Evolutionary conservation across 2,113 vertebrate species (phyloP).

Genomic region (Chaenocephalus aceratus): DNA sequence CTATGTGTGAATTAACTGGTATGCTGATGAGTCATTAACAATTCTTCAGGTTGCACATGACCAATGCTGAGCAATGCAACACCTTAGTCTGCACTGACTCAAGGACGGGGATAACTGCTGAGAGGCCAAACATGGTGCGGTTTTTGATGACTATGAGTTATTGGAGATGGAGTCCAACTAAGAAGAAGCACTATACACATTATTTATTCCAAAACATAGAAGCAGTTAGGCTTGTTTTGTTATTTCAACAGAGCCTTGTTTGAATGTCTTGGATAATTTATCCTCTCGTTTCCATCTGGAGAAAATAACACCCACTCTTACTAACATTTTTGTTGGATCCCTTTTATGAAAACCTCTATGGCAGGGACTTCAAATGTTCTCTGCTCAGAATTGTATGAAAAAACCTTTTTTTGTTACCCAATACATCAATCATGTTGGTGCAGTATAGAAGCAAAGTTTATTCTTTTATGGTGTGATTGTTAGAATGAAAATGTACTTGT

Average conservation of each 20-base stretch:
- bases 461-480: not conserved
- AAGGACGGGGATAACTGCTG: constrained; percentile 53
- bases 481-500: constrained; percentile 21
- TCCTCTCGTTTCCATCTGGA: constrained; percentile 56
- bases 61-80: constrained; percentile 69
- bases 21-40: constrained; percentile 64
- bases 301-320: constrained; percentile 45
- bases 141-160: constrained; percentile 45
- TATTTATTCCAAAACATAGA: constrained; percentile 26
- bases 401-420: not conserved
- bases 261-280: constrained; percentile 38
- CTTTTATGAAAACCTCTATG: constrained; percentile 19
- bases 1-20: constrained; percentile 47
- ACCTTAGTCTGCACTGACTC: constrained; percentile 67
- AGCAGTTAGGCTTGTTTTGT: constrained; percentile 39
- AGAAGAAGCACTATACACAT: constrained; percentile 19
- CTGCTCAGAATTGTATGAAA: constrained; percentile 25
- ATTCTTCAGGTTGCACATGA: constrained; percentile 64
- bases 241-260: constrained; percentile 37
- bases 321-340: constrained; percentile 33
- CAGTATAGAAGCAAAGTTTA: not conserved
- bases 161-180: constrained; percentile 28
- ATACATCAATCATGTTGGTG: not conserved
- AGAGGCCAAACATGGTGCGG: constrained; percentile 70
- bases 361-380: constrained; percentile 10